Evolutionary conservation across 2,888 invertebrate species (phyloP).

Genomic region (Dryocosmus kuriphilus): DNA sequence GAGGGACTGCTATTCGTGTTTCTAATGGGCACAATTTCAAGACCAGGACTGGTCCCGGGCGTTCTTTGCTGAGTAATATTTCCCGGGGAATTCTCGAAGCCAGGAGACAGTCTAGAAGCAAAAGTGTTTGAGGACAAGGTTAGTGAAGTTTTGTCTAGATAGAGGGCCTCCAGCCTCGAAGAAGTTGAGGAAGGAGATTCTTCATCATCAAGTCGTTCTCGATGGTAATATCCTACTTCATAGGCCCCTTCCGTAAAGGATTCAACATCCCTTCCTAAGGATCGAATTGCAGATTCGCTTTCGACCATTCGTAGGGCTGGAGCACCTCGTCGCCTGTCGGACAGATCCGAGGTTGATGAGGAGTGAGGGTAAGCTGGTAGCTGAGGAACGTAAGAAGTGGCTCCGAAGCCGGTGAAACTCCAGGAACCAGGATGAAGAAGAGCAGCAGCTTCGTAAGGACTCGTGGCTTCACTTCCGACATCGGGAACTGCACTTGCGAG

Average conservation of each 20-base stretch:
- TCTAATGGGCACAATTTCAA: conserved; percentile 25
- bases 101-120: conserved; percentile 47
- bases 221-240: conserved; percentile 57
- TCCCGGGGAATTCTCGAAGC: conserved; percentile 41
- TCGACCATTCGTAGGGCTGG: conserved; percentile 44
- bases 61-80: conserved; percentile 25
- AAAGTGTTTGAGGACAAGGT: conserved; percentile 34
- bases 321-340: conserved; percentile 53
- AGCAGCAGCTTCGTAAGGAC: conserved; percentile 69
- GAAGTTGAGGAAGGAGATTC: conserved; percentile 56
- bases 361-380: conserved; percentile 68
- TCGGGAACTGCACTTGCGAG: conserved; percentile 63
- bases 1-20: conserved; percentile 43
- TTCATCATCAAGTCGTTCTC: conserved; percentile 55
- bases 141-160: conserved; percentile 48
- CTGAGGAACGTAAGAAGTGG: conserved; percentile 51
- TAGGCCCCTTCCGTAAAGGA: conserved; percentile 48
- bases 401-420: conserved; percentile 59
- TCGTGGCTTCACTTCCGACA: conserved; percentile 50
- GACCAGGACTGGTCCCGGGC: conserved; percentile 44
- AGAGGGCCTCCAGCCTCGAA: conserved; percentile 48
- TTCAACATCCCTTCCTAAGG: conserved; percentile 39
- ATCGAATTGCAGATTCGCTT: conserved; percentile 45
- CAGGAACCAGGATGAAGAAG: conserved; percentile 70
- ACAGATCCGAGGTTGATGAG: conserved; percentile 62